These are phyloP conservation scores for Tipula vernalis DNA, from an alignment of 2,888 invertebrate genomes.

Conservation along the genomic window DNA sequence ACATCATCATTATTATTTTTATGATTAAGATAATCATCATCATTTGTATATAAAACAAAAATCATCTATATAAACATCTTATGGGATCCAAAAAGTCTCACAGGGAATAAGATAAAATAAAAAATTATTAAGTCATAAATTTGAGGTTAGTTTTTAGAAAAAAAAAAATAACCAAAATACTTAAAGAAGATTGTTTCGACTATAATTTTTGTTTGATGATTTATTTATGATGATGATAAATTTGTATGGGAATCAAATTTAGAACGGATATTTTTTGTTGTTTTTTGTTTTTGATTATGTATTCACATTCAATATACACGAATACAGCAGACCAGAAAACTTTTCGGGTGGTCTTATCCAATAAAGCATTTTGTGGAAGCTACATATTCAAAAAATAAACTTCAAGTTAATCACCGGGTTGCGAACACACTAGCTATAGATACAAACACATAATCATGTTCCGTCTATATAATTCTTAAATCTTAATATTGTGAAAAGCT, in stretches of 20 bases:
- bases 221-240: conserved; percentile 4
- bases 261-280: not conserved
- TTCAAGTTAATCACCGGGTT: not conserved
- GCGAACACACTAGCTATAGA: not conserved
- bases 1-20: conserved; percentile 4
- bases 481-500: not conserved
- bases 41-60: not conserved
- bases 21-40: conserved; percentile 4
- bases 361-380: not conserved
- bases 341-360: not conserved
- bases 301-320: not conserved
- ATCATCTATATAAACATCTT: not conserved
- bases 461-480: not conserved
- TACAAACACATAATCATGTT: not conserved
- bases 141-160: not conserved
- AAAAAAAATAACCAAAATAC: not conserved
- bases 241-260: conserved; percentile 4
- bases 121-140: conserved; percentile 5
- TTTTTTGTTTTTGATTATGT: not conserved
- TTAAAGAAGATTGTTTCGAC: not conserved
- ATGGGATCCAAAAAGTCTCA: conserved; percentile 8
- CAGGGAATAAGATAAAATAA: not conserved
- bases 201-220: not conserved
- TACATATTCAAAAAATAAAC: not conserved
- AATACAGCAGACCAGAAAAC: not conserved